Conservation (phyloP, 2,113 vertebrate species). For the Indicator maculatus region DNA sequence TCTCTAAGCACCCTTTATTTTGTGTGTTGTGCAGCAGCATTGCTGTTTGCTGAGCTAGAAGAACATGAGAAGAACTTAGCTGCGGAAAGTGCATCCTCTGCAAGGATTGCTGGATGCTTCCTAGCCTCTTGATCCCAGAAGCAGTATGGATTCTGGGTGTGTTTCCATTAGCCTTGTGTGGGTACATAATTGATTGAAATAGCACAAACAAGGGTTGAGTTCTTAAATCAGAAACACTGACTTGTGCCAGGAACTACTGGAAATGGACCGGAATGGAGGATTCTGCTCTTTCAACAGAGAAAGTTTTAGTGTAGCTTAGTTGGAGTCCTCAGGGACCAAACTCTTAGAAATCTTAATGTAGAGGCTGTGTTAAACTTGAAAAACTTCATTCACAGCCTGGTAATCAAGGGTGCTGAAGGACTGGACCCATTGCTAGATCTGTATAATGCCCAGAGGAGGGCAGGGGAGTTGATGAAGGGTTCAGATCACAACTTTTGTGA, state of each 20-base stretch:
- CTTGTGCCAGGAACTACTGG: background rate
- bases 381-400: background rate
- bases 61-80: background rate
- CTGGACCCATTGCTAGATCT: background rate
- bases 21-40: background rate
- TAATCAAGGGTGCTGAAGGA: background rate
- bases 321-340: background rate
- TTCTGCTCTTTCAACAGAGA: fast-evolving
- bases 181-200: background rate
- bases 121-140: background rate
- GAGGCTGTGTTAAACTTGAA: background rate
- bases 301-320: background rate
- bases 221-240: background rate
- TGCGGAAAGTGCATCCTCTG: background rate
- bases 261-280: background rate
- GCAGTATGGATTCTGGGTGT: background rate
- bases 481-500: no score
- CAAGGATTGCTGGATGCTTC: background rate
- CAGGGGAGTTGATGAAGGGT: no score
- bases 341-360: fast-evolving
- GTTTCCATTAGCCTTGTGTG: background rate
- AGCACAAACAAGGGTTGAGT: background rate
- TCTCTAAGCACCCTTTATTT: background rate
- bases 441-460: no score
- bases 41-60: background rate